A percentile compares a stretch with the other conserved stretches of the same genome.
These are phyloP conservation scores for Calephelis nemesis DNA, from an alignment of 1,140 invertebrate species.

Conservation along the genomic window DNA sequence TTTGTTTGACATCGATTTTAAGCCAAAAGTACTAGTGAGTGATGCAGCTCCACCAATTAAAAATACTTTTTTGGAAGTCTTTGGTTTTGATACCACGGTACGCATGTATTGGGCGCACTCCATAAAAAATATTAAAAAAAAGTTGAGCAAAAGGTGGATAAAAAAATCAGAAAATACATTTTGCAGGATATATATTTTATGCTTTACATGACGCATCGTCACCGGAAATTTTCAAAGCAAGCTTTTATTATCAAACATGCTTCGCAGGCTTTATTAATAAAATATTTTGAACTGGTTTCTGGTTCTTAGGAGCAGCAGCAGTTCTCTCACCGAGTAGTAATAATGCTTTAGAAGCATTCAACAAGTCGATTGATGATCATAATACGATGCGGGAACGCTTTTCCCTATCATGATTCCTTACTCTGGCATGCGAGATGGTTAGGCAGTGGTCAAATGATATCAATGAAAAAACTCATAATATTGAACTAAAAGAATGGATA, in stretches of 20 bases:
- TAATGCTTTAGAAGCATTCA: conserved; percentile 21
- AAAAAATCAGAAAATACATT: neutral
- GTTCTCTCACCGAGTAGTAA: conserved; percentile 7
- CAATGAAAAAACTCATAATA: neutral
- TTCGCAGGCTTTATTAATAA: conserved; percentile 2
- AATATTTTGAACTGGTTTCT: conserved; percentile 15
- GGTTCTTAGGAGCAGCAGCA: conserved; percentile 19
- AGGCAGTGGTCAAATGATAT: no score
- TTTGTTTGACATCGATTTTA: neutral
- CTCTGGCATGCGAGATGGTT: no score
- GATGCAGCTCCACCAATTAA: neutral
- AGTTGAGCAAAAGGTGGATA: neutral
- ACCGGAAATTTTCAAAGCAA: conserved; percentile 1
- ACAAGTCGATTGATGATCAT: neutral
- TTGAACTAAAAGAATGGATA: neutral
- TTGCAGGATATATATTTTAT: neutral
- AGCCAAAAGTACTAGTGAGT: no score
- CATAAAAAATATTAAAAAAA: neutral
- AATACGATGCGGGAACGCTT: no score
- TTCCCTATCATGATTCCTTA: no score
- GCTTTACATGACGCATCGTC: conserved; percentile 11
- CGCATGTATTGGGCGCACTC: neutral
- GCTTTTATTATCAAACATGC: neutral
- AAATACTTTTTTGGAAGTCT: neutral
- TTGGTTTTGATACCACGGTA: neutral